These are phyloP conservation scores for Tuta absoluta DNA, from an alignment of 2,888 invertebrate genomes.

Conservation along the genomic window DNA sequence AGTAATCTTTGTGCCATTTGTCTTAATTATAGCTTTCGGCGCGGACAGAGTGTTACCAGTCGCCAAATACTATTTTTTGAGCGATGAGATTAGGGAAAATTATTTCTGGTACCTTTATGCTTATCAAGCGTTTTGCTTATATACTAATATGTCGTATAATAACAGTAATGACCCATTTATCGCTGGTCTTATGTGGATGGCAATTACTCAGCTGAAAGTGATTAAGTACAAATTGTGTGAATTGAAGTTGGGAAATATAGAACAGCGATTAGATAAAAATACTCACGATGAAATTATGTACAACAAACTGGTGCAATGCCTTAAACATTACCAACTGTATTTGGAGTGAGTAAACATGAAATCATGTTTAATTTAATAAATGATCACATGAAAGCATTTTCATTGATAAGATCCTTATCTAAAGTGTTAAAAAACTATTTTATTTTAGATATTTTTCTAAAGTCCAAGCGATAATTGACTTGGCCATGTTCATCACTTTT, in stretches of 20 bases:
- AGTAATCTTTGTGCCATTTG: conserved; percentile 49
- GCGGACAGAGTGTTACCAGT: conserved; percentile 55
- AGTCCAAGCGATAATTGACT: conserved; percentile 51
- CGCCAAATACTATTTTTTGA: conserved; percentile 66
- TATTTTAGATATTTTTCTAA: conserved; percentile 52
- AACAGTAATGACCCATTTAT: conserved; percentile 59
- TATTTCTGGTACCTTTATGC: conserved; percentile 54
- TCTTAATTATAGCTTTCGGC: conserved; percentile 45
- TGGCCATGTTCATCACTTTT: conserved; percentile 59
- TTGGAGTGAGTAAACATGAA: conserved; percentile 51
- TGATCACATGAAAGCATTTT: background rate
- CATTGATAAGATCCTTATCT: background rate
- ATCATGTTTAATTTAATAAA: background rate
- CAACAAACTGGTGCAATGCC: conserved; percentile 41
- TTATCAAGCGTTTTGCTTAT: conserved; percentile 62
- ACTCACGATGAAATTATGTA: conserved; percentile 36
- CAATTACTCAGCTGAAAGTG: conserved; percentile 55
- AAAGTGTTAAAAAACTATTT: background rate
- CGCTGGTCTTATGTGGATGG: conserved; percentile 54
- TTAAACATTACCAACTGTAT: conserved; percentile 56
- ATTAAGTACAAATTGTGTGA: conserved; percentile 52
- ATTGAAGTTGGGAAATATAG: conserved; percentile 42
- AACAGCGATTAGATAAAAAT: conserved; percentile 30
- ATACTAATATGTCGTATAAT: conserved; percentile 65
- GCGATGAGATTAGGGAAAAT: conserved; percentile 46